Percentiles rank a stretch among this genome's conserved stretches.
Conservation (phyloP, 2,888 invertebrate genomes). For the Acleris sparsana region DNA sequence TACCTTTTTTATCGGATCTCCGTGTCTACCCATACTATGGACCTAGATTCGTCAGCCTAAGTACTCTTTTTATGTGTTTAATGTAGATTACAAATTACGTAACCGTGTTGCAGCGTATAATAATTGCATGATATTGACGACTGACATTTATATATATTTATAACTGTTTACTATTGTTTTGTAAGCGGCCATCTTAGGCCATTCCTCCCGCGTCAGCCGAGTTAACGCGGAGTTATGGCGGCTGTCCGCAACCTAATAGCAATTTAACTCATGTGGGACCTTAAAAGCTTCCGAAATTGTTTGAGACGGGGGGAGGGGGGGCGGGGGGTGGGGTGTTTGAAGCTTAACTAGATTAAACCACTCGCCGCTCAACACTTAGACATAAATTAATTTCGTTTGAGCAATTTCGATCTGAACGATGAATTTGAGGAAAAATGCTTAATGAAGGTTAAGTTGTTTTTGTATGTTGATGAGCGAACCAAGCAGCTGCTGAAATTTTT, state of each 20-base stretch:
- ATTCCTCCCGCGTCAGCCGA: conserved; percentile 8
- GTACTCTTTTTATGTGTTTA: too few relatives aligned
- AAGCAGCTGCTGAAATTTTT: not conserved
- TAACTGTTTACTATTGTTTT: too few relatives aligned
- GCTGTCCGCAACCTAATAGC: conserved; percentile 39
- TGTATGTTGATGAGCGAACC: not conserved
- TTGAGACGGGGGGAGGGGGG: conserved; percentile 39
- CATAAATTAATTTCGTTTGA: conserved; percentile 36
- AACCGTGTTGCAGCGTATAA: too few relatives aligned
- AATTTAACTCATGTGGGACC: conserved; percentile 43
- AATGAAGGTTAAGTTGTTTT: conserved; percentile 17
- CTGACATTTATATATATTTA: too few relatives aligned
- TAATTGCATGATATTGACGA: too few relatives aligned
- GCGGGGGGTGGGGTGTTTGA: conserved; percentile 22
- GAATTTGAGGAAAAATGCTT: conserved; percentile 5
- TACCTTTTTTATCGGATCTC: too few relatives aligned
- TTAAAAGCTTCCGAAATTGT: conserved; percentile 47
- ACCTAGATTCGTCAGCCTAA: too few relatives aligned
- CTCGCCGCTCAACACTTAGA: conserved; percentile 34
- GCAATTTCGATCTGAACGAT: not conserved
- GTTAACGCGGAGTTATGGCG: conserved; percentile 18
- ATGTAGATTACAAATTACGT: too few relatives aligned
- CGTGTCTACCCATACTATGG: too few relatives aligned
- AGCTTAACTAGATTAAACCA: conserved; percentile 41
- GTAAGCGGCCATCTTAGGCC: not conserved